phyloP scores from a whole-genome alignment of 2,888 invertebrate genomes.

The Polia nebulosa region DNA sequence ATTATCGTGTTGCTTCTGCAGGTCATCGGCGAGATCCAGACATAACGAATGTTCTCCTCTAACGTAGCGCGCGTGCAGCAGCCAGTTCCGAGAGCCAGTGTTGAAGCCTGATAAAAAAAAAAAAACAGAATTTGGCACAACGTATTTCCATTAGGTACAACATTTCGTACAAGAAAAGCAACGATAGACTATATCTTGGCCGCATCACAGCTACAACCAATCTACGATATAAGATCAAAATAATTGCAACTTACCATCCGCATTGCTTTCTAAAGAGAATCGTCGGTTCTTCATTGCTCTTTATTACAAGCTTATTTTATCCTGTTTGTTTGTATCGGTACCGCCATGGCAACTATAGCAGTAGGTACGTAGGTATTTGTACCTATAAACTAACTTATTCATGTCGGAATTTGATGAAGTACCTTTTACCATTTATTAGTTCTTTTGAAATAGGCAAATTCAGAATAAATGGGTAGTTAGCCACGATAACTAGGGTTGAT shows the following conservation, averaged over 20 bases:
- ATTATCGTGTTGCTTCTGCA: conserved; percentile 79
- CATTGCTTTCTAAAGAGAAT: conserved; percentile 56
- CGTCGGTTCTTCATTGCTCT: conserved; percentile 60
- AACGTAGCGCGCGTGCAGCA: conserved; percentile 86
- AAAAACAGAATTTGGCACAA: no score
- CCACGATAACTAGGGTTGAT: no score
- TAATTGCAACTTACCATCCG: conserved; percentile 50
- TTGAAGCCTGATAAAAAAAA: conserved; percentile 74
- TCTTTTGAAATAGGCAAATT: no score
- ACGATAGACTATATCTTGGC: background rate
- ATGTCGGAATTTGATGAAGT: background rate
- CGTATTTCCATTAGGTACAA: no score
- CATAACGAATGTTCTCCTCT: conserved; percentile 85
- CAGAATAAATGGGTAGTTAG: background rate
- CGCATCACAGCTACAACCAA: background rate
- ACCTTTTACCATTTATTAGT: no score
- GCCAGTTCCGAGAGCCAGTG: conserved; percentile 82
- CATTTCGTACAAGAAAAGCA: background rate
- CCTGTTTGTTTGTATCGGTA: conserved; percentile 51
- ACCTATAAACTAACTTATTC: background rate
- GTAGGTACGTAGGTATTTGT: background rate
- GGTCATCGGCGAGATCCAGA: conserved; percentile 80
- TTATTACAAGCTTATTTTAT: background rate
- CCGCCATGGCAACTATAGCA: conserved; percentile 63
- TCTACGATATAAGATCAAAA: background rate